Conservation (phyloP, 1,140 invertebrate genomes). For the Drosophila takahashii region DNA sequence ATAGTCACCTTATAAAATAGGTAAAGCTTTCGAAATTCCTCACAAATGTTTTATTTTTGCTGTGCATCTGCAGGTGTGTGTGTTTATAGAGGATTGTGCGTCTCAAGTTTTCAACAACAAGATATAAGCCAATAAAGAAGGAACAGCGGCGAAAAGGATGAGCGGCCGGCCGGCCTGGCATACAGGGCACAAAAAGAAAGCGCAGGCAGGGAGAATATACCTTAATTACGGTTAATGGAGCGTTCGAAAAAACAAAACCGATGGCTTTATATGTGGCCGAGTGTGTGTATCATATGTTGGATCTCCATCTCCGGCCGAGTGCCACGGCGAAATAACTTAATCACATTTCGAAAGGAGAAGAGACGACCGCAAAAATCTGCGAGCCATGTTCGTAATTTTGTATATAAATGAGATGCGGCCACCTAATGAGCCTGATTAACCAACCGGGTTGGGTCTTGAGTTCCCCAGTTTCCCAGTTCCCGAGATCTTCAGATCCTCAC, state of each 20-base stretch:
- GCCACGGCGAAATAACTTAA: constrained; percentile 79
- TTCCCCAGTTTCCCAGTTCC: neutral
- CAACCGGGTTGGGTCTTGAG: constrained; percentile 32
- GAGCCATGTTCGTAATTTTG: constrained; percentile 80
- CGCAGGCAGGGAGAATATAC: constrained; percentile 78
- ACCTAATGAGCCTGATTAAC: constrained; percentile 85
- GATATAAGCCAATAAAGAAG: constrained; percentile 77
- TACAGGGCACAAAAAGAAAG: constrained; percentile 72
- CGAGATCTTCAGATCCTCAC: constrained; percentile 32
- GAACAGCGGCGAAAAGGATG: constrained; percentile 59
- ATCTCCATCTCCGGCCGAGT: constrained; percentile 48
- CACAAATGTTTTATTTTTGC: neutral
- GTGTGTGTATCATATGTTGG: constrained; percentile 42
- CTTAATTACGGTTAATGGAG: constrained; percentile 85
- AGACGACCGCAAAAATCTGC: constrained; percentile 78
- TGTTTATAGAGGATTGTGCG: constrained; percentile 40
- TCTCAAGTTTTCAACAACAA: constrained; percentile 81
- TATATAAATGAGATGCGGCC: constrained; percentile 82
- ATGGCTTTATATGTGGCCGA: constrained; percentile 12
- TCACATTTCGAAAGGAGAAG: constrained; percentile 72
- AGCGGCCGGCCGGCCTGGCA: constrained; percentile 18
- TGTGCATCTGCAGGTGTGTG: constrained; percentile 66
- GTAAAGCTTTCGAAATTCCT: neutral
- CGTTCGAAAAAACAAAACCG: constrained; percentile 64
- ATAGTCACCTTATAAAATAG: neutral